Evolutionary conservation across 2,888 invertebrate genomes (phyloP).

Genomic region (Lepas anatifera): DNA sequence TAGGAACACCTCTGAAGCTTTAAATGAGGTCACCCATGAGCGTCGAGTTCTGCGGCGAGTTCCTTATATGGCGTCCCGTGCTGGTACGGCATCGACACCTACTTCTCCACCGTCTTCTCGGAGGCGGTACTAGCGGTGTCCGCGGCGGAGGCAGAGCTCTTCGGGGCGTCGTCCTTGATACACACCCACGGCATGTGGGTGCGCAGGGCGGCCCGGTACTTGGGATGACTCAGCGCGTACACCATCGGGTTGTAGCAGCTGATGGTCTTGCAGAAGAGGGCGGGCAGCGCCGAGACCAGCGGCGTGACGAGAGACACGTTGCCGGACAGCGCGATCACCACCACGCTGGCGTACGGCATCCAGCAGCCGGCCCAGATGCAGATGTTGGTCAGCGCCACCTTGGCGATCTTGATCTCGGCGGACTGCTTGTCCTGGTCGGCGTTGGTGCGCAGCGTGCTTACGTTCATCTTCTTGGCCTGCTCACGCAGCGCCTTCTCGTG

Average conservation of each 20-base stretch:
- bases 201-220: constrained; percentile 23
- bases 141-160: no score
- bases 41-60: no score
- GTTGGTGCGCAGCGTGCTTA: constrained; percentile 62
- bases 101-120: no score
- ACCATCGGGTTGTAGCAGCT: constrained; percentile 32
- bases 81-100: no score
- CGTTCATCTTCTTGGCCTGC: constrained; percentile 89
- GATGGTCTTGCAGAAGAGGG: constrained; percentile 37
- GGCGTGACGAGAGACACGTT: constrained; percentile 17
- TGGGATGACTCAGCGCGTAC: constrained; percentile 29
- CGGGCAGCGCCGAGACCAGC: constrained; percentile 27
- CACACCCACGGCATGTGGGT: constrained; percentile 21
- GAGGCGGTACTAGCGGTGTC: no score
- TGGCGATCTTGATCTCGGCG: constrained; percentile 25
- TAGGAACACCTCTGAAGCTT: no score
- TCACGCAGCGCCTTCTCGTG: constrained; percentile 78
- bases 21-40: no score
- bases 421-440: constrained; percentile 22
- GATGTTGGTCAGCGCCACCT: no score
- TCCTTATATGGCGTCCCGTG: no score
- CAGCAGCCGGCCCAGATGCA: constrained; percentile 28
- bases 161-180: constrained; percentile 11
- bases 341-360: constrained; percentile 30
- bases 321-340: constrained; percentile 28